phyloP scores from a whole-genome alignment of 1,140 invertebrate genomes.

The Myzus persicae region DNA sequence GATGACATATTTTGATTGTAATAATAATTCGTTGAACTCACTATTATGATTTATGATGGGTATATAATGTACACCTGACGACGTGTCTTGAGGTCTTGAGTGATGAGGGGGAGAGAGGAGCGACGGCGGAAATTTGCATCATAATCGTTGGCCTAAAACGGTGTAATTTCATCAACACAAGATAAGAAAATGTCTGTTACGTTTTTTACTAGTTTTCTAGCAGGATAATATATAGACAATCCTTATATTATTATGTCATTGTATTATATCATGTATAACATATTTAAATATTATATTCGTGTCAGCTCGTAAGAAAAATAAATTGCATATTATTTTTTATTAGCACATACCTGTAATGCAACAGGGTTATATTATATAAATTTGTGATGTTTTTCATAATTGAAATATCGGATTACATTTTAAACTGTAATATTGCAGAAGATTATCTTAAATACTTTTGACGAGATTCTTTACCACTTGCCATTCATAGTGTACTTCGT shows the following conservation, averaged over 20 bases:
- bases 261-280: neutral
- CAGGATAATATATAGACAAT: no score
- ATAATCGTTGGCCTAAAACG: neutral
- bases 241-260: neutral
- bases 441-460: neutral
- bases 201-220: neutral
- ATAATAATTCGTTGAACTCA: neutral
- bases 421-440: neutral
- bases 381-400: neutral
- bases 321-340: neutral
- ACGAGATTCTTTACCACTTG: no score
- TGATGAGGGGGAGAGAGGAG: neutral
- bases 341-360: neutral
- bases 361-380: neutral
- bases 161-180: neutral
- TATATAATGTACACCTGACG: neutral
- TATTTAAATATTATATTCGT: neutral
- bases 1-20: slow-evolving; percentile 12
- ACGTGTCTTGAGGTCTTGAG: neutral
- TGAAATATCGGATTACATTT: neutral
- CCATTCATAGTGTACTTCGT: no score
- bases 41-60: neutral
- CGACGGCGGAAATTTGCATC: neutral
- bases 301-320: neutral
- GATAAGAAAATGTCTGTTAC: neutral